A percentile compares a stretch with the other conserved stretches of the same genome.
Conservation (phyloP, 1,140 invertebrate genomes). For the Aleiodes sp. region DNA sequence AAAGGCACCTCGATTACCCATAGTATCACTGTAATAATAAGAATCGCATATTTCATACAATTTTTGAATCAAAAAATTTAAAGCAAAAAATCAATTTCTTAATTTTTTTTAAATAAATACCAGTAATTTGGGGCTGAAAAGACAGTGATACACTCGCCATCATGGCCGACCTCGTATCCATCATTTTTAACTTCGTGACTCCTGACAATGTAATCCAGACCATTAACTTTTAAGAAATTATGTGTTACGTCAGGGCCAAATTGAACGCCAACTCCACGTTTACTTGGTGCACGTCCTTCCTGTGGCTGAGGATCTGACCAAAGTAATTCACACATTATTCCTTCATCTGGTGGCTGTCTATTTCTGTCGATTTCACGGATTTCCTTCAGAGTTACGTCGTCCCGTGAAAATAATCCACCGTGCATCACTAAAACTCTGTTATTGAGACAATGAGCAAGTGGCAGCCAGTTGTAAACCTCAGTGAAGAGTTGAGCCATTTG, state of each 20-base stretch:
- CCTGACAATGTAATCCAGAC: constrained; percentile 92
- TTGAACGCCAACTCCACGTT: constrained; percentile 96
- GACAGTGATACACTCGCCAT: constrained; percentile 94
- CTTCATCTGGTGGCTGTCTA: constrained; percentile 96
- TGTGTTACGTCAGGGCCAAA: constrained; percentile 98
- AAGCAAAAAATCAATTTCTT: constrained; percentile 22
- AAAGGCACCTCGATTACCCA: constrained; percentile 98
- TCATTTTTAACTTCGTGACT: constrained; percentile 98
- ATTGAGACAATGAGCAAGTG: constrained; percentile 95
- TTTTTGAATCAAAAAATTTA: neutral
- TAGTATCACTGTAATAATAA: constrained; percentile 86
- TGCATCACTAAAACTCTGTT: constrained; percentile 93
- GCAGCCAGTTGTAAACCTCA: constrained; percentile 98
- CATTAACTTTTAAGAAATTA: constrained; percentile 85
- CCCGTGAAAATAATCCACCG: constrained; percentile 90
- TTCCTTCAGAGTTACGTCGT: constrained; percentile 91
- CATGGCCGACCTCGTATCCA: constrained; percentile 94
- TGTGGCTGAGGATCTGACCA: constrained; percentile 98
- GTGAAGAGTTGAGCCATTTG: constrained; percentile 98
- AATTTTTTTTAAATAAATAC: constrained; percentile 71
- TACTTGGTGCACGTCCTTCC: constrained; percentile 87
- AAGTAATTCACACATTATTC: constrained; percentile 95
- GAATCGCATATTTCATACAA: constrained; percentile 24
- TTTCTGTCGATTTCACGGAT: constrained; percentile 90
- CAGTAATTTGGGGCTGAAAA: constrained; percentile 99